phyloP scores from a whole-genome alignment of 2,797 vertebrate genomes.

The Anguilla anguilla region DNA sequence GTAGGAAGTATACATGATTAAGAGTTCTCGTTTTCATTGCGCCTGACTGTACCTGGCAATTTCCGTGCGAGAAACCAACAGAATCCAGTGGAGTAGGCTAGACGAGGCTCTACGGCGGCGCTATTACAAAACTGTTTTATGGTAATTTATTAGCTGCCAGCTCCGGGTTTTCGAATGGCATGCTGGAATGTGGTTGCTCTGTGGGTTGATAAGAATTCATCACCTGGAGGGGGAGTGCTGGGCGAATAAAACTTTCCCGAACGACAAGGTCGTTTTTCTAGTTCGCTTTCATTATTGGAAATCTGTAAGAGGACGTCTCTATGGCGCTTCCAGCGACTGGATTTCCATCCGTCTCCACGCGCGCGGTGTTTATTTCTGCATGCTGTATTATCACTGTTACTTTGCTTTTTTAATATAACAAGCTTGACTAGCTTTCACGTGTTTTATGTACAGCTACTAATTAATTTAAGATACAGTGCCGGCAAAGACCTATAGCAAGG shows the following conservation, averaged over 20 bases:
- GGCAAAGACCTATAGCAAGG: too few relatives aligned
- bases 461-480: too few relatives aligned
- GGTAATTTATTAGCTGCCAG: slow-evolving; percentile 6
- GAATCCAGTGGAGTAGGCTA: neutral
- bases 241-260: slow-evolving; percentile 4
- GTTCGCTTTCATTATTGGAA: slow-evolving; percentile 13
- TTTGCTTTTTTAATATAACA: neutral
- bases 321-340: neutral
- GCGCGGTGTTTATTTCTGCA: neutral
- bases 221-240: neutral
- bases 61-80: neutral
- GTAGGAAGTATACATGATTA: neutral
- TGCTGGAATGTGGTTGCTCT: neutral
- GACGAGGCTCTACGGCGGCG: neutral
- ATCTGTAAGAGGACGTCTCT: neutral
- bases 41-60: neutral
- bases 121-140: slow-evolving; percentile 10
- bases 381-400: neutral
- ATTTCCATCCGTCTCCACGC: neutral
- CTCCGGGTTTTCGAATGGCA: neutral
- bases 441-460: too few relatives aligned
- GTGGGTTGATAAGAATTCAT: slow-evolving; percentile 11
- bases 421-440: neutral
- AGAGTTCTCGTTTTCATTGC: neutral
- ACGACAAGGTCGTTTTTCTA: neutral